Conservation (phyloP, 2,113 vertebrate species). For the Melierax canorus region DNA sequence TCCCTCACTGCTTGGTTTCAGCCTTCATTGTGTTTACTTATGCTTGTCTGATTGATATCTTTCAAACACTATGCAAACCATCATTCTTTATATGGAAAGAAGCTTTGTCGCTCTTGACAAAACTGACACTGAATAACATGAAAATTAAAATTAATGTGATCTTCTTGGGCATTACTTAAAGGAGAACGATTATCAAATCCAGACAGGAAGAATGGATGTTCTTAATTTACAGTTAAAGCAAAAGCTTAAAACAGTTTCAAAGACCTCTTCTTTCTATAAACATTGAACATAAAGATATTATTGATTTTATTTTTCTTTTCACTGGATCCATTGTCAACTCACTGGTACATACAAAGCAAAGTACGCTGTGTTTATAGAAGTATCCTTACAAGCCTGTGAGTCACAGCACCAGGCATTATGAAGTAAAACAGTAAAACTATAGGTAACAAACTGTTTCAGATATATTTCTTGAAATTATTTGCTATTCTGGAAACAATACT, state of each 20-base stretch:
- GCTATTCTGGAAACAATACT: neutral
- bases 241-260: neutral
- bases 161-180: neutral
- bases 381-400: neutral
- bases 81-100: neutral
- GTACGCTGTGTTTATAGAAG: neutral
- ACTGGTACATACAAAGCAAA: neutral
- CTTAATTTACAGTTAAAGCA: neutral
- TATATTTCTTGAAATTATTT: neutral
- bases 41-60: neutral
- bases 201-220: neutral
- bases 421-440: neutral
- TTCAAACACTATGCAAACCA: neutral
- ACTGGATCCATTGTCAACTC: neutral
- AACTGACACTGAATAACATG: neutral
- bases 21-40: neutral
- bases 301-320: neutral
- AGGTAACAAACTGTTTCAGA: neutral
- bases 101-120: neutral
- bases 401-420: neutral
- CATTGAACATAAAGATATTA: neutral
- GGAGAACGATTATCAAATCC: neutral
- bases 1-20: neutral
- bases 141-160: slow-evolving; percentile 1
- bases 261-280: neutral